These are phyloP conservation scores for Danio aesculapii DNA, from an alignment of 2,797 vertebrate species.

Conservation along the genomic window DNA sequence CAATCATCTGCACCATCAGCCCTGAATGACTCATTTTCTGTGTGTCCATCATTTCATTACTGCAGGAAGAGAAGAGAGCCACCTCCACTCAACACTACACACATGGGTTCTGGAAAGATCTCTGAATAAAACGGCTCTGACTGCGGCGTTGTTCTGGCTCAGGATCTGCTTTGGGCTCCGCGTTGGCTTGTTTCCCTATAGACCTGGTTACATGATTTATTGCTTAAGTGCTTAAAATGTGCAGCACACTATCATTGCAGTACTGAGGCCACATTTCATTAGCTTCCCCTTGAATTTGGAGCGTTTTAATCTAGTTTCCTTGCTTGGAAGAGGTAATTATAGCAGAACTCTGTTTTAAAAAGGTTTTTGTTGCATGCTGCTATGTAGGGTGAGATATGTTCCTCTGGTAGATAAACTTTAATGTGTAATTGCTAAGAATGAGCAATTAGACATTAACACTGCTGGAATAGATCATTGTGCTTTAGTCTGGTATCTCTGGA, in stretches of 20 bases:
- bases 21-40: conserved; percentile 48
- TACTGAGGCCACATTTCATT: conserved; percentile 53
- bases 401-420: neutral
- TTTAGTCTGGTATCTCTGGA: neutral
- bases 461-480: conserved; percentile 5
- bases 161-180: conserved; percentile 8
- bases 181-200: conserved; percentile 20
- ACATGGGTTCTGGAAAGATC: conserved; percentile 18
- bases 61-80: conserved; percentile 26
- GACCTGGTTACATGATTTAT: conserved; percentile 42
- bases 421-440: neutral
- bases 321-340: conserved; percentile 52
- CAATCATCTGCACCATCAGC: conserved; percentile 50
- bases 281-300: conserved; percentile 48
- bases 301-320: conserved; percentile 49
- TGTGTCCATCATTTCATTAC: conserved; percentile 54
- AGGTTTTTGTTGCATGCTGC: conserved; percentile 40
- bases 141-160: conserved; percentile 12
- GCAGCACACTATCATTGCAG: conserved; percentile 40
- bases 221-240: conserved; percentile 44
- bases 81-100: conserved; percentile 11
- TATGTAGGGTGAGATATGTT: conserved; percentile 13
- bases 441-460: conserved; percentile 10
- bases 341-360: conserved; percentile 38
- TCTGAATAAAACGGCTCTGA: conserved; percentile 25